Conservation (phyloP, 2,797 vertebrate species). For the Steatocranus sp. region DNA sequence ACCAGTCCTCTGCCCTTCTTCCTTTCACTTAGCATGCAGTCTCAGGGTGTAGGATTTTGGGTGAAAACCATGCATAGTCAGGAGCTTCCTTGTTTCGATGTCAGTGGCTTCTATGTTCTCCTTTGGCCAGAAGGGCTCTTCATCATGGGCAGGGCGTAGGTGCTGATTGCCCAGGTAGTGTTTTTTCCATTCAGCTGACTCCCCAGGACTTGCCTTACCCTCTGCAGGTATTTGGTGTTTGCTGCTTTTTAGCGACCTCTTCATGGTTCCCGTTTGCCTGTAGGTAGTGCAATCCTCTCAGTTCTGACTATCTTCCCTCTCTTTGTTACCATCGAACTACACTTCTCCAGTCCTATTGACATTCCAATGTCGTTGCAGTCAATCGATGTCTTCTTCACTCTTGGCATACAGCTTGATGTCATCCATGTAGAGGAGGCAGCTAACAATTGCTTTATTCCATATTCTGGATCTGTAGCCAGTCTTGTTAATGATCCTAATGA, state of each 20-base stretch:
- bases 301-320: not conserved
- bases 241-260: fast-evolving
- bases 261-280: not conserved
- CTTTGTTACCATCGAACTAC: not conserved
- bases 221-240: not conserved
- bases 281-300: not conserved
- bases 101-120: not conserved
- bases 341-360: not conserved
- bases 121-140: not conserved
- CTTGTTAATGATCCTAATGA: not conserved
- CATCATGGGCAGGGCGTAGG: not conserved
- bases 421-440: not conserved
- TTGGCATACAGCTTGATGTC: not conserved
- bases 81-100: not conserved
- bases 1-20: not conserved
- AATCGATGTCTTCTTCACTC: not conserved
- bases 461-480: not conserved
- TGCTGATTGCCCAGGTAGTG: not conserved
- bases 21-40: not conserved
- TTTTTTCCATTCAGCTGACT: not conserved
- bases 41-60: not conserved
- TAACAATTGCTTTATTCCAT: not conserved
- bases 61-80: not conserved
- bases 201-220: not conserved
- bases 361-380: not conserved